Evolutionary conservation across 2,888 invertebrate species (phyloP).

Genomic region (Eupithecia subumbrata): DNA sequence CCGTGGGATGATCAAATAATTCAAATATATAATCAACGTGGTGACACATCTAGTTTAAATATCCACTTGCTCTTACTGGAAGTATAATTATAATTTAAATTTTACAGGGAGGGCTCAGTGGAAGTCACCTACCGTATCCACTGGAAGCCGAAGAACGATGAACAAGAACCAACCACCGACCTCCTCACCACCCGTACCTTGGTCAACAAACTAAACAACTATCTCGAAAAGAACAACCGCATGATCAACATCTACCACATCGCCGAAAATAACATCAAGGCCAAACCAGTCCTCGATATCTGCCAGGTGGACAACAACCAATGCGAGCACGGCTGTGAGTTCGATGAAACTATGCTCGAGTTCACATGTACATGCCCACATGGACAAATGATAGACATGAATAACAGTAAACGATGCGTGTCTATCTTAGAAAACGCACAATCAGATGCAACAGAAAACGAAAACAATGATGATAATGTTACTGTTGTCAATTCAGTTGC

Average conservation of each 20-base stretch:
- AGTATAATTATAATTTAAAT: background rate
- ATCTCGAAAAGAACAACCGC: conserved; percentile 78
- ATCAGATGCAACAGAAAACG: conserved; percentile 42
- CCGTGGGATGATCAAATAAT: no score
- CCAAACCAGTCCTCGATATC: conserved; percentile 83
- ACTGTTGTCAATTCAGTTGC: conserved; percentile 50
- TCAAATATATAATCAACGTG: no score
- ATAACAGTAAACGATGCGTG: conserved; percentile 75
- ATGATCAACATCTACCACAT: conserved; percentile 82
- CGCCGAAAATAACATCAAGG: conserved; percentile 68
- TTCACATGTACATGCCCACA: conserved; percentile 87
- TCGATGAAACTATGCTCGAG: conserved; percentile 84
- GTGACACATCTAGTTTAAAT: background rate
- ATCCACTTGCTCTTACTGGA: background rate
- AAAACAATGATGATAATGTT: conserved; percentile 39
- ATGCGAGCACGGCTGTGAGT: conserved; percentile 87
- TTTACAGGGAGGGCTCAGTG: conserved; percentile 86
- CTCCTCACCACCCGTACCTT: conserved; percentile 78
- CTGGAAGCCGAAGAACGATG: conserved; percentile 81
- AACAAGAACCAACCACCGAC: conserved; percentile 67
- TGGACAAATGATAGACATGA: conserved; percentile 72
- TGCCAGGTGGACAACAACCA: conserved; percentile 87
- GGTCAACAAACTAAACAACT: conserved; percentile 74
- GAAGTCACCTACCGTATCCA: conserved; percentile 86
- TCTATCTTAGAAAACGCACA: conserved; percentile 56